Evolutionary conservation across 37 sponge, comb jelly and placozoan species (phyloP).

Genomic region (Spongilla lacustris): DNA sequence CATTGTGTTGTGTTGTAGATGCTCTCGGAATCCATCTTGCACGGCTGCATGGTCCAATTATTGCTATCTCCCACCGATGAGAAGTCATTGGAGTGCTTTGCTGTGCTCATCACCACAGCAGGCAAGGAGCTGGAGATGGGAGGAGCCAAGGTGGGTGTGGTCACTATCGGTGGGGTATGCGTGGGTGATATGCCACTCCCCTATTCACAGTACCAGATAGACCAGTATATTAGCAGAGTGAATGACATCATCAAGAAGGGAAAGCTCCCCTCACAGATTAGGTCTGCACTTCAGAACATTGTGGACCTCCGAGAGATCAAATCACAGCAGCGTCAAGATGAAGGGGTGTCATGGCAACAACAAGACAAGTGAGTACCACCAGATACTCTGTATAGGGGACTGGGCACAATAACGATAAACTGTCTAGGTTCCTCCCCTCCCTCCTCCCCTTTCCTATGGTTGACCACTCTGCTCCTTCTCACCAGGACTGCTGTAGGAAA

Average conservation of each 20-base stretch:
- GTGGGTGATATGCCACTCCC: not conserved
- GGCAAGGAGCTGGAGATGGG: constrained; percentile 82
- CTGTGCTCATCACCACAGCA: constrained; percentile 74
- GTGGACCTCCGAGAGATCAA: constrained; percentile 53
- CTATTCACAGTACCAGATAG: constrained; percentile 53
- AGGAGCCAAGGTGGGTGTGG: constrained; percentile 52
- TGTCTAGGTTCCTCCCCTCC: too few species aligned
- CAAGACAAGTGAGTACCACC: constrained; percentile 49
- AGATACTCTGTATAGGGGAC: constrained; percentile 55
- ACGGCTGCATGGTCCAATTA: constrained; percentile 75
- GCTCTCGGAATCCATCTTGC: constrained; percentile 86
- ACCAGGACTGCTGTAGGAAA: too few species aligned
- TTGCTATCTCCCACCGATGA: constrained; percentile 64
- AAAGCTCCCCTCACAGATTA: constrained; percentile 55
- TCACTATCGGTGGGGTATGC: too few species aligned
- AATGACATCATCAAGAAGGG: constrained; percentile 63
- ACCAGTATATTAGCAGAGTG: constrained; percentile 66
- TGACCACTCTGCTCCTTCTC: constrained; percentile 14
- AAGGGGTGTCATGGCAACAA: too few species aligned
- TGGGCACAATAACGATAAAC: too few species aligned
- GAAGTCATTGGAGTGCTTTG: constrained; percentile 83
- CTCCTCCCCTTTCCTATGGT: too few species aligned
- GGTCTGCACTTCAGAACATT: constrained; percentile 82
- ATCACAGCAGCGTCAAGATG: constrained; percentile 33
- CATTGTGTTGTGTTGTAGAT: constrained; percentile 32